phyloP scores from a whole-genome alignment of 2,113 vertebrate species.

The Lycaon pictus region DNA sequence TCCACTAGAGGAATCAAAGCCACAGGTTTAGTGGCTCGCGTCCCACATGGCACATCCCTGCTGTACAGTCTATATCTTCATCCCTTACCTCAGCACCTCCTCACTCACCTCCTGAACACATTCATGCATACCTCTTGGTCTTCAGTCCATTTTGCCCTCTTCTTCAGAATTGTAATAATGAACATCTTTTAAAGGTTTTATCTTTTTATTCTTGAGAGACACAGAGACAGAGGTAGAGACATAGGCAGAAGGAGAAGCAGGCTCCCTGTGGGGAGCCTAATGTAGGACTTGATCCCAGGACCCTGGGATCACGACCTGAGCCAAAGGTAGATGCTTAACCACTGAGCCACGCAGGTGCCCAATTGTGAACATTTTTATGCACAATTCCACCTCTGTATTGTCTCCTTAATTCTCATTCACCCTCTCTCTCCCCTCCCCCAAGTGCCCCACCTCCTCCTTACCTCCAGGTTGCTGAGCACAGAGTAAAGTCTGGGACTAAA shows the following conservation, averaged over 20 bases:
- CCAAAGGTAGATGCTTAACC: too few relatives aligned
- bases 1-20: neutral
- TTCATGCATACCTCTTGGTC: neutral
- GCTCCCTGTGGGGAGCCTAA: too few relatives aligned
- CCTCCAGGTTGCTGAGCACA: neutral
- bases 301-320: too few relatives aligned
- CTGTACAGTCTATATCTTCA: neutral
- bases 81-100: neutral
- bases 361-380: slow-evolving; percentile 17
- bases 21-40: neutral
- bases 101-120: neutral
- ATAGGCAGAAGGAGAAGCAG: too few relatives aligned
- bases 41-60: neutral
- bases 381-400: neutral
- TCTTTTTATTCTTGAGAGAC: too few relatives aligned
- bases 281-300: too few relatives aligned
- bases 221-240: too few relatives aligned
- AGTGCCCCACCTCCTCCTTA: neutral
- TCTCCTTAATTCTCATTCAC: neutral
- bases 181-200: neutral
- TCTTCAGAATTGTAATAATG: slow-evolving; percentile 35
- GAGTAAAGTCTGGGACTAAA: neutral
- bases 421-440: neutral
- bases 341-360: too few relatives aligned
- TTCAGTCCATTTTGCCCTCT: slow-evolving; percentile 21